phyloP scores from a whole-genome alignment of 2,888 invertebrate species.

The Anticlea derivata region DNA sequence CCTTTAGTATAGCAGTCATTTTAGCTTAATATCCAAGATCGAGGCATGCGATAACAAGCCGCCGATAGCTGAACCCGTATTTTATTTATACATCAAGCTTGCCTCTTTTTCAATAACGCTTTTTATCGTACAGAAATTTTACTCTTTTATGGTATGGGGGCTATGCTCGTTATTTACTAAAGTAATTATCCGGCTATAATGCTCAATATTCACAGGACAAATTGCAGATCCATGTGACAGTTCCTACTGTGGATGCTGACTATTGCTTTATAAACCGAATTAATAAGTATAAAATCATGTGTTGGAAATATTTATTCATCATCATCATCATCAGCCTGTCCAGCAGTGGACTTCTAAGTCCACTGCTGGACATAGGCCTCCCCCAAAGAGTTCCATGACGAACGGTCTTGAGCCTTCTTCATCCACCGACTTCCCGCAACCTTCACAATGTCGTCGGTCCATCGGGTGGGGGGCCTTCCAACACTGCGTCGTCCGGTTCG shows the following conservation, averaged over 20 bases:
- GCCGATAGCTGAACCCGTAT: constrained; percentile 84
- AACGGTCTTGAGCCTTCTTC: too few relatives aligned
- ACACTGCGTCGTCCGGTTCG: too few relatives aligned
- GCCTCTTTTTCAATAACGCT: constrained; percentile 82
- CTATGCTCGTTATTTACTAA: constrained; percentile 77
- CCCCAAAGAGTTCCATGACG: too few relatives aligned
- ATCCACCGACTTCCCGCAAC: too few relatives aligned
- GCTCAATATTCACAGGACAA: constrained; percentile 71
- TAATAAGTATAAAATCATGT: neutral
- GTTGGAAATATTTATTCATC: too few relatives aligned
- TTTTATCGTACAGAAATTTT: constrained; percentile 75
- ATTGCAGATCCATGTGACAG: constrained; percentile 63
- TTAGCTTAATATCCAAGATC: constrained; percentile 77
- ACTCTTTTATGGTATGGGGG: constrained; percentile 75
- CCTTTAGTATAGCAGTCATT: constrained; percentile 74
- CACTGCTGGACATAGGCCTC: too few relatives aligned
- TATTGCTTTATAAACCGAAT: constrained; percentile 2
- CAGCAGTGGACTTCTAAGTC: too few relatives aligned
- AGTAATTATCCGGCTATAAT: constrained; percentile 74
- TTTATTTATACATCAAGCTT: constrained; percentile 82
- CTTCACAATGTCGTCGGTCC: too few relatives aligned
- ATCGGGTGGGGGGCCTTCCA: too few relatives aligned
- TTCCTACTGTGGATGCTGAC: constrained; percentile 47
- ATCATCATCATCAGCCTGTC: too few relatives aligned
- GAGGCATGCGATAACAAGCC: constrained; percentile 84